A percentile compares a stretch with the other conserved stretches of the same genome.
phyloP scores from a whole-genome alignment of 1,140 invertebrate genomes.

The Delia radicum region DNA sequence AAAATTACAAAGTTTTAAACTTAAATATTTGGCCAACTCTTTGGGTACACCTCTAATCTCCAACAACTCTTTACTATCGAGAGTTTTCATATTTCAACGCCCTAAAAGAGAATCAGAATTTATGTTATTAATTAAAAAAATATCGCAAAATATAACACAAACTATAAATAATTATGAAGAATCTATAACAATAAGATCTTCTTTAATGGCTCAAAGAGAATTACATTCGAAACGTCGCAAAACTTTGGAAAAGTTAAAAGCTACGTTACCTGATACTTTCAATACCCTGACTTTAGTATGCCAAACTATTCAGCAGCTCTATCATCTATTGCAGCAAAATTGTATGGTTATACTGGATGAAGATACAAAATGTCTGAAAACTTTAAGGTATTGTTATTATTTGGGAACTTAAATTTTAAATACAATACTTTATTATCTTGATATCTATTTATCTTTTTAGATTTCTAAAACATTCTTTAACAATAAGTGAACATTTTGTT shows the following conservation, averaged over 20 bases:
- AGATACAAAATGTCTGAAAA: neutral
- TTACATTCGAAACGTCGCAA: slow-evolving; percentile 28
- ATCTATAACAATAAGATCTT: neutral
- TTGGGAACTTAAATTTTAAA: neutral
- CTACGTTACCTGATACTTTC: slow-evolving; percentile 20
- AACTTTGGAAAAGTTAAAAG: slow-evolving; percentile 27
- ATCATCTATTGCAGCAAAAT: neutral
- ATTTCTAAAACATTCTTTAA: slow-evolving; percentile 26
- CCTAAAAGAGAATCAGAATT: slow-evolving; percentile 29
- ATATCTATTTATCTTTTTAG: slow-evolving; percentile 16
- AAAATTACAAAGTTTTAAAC: neutral
- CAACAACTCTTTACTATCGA: neutral
- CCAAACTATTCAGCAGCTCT: neutral
- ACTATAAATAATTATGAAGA: slow-evolving; percentile 24
- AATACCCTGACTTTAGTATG: neutral
- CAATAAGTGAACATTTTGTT: slow-evolving; percentile 27
- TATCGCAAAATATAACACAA: slow-evolving; percentile 8
- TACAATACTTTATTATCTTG: neutral
- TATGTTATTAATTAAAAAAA: slow-evolving; percentile 25
- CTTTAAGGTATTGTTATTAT: slow-evolving; percentile 11
- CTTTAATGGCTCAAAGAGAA: slow-evolving; percentile 20
- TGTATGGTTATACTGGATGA: neutral
- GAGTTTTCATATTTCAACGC: slow-evolving; percentile 27
- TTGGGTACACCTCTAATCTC: neutral
- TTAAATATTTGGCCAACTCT: neutral